Conservation (phyloP, 1,140 invertebrate genomes). For the Sweltsa coloradensis region DNA sequence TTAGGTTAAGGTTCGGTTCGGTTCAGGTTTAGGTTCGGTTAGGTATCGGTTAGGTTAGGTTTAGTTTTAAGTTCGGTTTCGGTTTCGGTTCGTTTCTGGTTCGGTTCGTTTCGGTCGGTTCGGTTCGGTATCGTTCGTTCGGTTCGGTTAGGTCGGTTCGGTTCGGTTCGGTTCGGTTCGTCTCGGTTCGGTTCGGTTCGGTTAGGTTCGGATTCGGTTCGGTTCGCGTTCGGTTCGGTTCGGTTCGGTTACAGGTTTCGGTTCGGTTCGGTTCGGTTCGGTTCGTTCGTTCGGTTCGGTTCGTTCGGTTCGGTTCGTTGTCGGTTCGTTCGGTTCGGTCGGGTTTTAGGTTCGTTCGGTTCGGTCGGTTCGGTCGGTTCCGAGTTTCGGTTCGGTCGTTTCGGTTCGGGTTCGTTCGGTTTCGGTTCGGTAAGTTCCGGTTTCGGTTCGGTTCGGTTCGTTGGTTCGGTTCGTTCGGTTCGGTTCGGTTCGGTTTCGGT, state of each 20-base stretch:
- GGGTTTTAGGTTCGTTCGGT: too few species aligned
- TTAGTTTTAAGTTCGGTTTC: constrained; percentile 19
- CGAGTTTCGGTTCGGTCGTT: constrained; percentile 3
- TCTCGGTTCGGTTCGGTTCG: constrained; percentile 15
- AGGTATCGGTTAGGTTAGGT: constrained; percentile 14
- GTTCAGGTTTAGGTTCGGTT: background rate
- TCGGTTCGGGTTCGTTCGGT: constrained; percentile 16
- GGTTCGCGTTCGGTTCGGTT: constrained; percentile 17
- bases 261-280: background rate
- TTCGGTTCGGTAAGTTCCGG: constrained; percentile 13
- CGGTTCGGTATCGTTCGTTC: constrained; percentile 18
- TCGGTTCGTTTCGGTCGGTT: constrained; percentile 17
- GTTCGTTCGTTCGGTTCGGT: background rate
- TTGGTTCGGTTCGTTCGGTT: constrained; percentile 5
- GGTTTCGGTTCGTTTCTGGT: constrained; percentile 18
- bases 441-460: constrained; percentile 14
- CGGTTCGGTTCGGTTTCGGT: background rate
- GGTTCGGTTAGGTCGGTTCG: constrained; percentile 21
- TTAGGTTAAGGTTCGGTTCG: background rate
- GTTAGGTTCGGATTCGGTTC: constrained; percentile 19
- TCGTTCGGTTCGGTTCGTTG: background rate
- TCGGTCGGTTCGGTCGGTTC: too few species aligned
- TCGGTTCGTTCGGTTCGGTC: background rate
- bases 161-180: constrained; percentile 21
- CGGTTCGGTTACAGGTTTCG: too few species aligned